Evolutionary conservation across 2,113 vertebrate genomes (phyloP).

Genomic region (Bufo bufo): DNA sequence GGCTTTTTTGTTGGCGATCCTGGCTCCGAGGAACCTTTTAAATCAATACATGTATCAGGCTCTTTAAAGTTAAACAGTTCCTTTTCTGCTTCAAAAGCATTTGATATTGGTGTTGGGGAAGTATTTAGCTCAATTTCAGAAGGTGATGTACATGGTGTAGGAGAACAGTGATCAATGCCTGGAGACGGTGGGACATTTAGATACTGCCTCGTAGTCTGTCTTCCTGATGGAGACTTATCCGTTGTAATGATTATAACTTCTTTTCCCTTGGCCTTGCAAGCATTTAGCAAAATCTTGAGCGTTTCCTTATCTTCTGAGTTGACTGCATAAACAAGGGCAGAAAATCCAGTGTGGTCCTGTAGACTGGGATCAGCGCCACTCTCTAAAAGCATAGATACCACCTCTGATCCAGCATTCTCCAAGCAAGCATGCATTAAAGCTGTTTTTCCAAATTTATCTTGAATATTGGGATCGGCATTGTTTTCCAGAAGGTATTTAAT

Average conservation of each 20-base stretch:
- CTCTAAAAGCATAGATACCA: constrained; percentile 81
- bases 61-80: constrained; percentile 70
- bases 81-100: constrained; percentile 66
- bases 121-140: constrained; percentile 74
- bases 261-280: constrained; percentile 85
- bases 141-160: constrained; percentile 68
- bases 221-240: constrained; percentile 77
- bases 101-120: constrained; percentile 62
- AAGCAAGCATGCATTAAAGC: constrained; percentile 90
- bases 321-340: constrained; percentile 85
- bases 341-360: constrained; percentile 83
- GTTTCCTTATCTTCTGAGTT: constrained; percentile 82
- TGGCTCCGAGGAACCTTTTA: constrained; percentile 62
- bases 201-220: constrained; percentile 83
- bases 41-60: constrained; percentile 55
- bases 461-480: constrained; percentile 90
- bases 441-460: constrained; percentile 89
- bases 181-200: constrained; percentile 80
- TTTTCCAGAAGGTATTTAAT: constrained; percentile 90
- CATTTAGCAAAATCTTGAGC: constrained; percentile 80
- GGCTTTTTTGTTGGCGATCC: constrained; percentile 69
- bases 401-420: constrained; percentile 78
- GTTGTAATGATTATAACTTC: constrained; percentile 93
- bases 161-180: constrained; percentile 68
- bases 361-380: constrained; percentile 85